These are phyloP conservation scores for Taeniopygia guttata DNA, from an alignment of 2,797 vertebrate genomes.

Conservation along the genomic window DNA sequence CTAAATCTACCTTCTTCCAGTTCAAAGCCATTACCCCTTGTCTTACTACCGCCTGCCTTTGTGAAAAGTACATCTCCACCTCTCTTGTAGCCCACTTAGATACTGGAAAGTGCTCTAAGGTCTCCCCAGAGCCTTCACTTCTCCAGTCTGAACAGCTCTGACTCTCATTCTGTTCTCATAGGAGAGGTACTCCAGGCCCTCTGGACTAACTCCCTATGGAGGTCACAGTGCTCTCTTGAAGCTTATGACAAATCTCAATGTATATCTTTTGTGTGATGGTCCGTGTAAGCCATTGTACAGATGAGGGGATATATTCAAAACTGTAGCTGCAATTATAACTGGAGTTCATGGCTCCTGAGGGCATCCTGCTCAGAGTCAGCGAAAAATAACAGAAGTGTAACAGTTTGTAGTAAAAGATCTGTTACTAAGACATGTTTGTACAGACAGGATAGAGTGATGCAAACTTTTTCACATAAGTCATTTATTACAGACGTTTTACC, in stretches of 20 bases:
- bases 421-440: background rate
- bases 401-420: background rate
- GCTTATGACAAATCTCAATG: background rate
- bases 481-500: background rate
- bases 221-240: background rate
- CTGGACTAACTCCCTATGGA: accelerated
- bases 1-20: background rate
- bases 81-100: background rate
- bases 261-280: background rate
- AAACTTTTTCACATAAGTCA: background rate
- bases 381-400: background rate
- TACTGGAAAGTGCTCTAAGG: background rate
- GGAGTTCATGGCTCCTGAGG: background rate
- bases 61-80: background rate
- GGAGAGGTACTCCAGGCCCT: background rate
- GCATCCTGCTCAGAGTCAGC: background rate
- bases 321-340: background rate
- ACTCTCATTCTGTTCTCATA: background rate
- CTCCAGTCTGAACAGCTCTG: background rate
- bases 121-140: background rate
- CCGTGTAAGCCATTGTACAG: background rate
- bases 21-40: background rate
- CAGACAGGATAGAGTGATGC: background rate
- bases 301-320: background rate
- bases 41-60: background rate